These are phyloP conservation scores for Eupsilia transversa DNA, from an alignment of 2,888 invertebrate genomes.

Conservation along the genomic window DNA sequence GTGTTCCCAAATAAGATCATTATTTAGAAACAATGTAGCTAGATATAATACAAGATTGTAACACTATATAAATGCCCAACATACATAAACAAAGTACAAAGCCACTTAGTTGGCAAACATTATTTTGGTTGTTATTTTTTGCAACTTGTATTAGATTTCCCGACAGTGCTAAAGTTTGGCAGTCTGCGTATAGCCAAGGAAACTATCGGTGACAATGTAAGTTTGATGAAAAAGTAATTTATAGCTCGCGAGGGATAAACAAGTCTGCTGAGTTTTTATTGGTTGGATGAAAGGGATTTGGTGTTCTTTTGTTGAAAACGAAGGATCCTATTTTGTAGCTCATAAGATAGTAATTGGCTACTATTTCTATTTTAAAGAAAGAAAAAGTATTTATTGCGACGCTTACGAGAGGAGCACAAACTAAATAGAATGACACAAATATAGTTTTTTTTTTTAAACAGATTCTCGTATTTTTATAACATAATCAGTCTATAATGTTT, in stretches of 20 bases:
- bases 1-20: too few species aligned
- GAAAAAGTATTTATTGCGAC: not conserved
- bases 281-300: slow-evolving; percentile 12
- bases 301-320: slow-evolving; percentile 5
- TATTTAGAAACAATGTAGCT: too few species aligned
- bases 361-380: not conserved
- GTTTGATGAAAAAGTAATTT: slow-evolving; percentile 50
- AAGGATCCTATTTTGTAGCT: slow-evolving; percentile 1
- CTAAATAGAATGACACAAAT: not conserved
- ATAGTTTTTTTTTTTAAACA: too few species aligned
- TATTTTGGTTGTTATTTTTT: slow-evolving; percentile 31
- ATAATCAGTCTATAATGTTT: not conserved
- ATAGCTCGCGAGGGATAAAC: slow-evolving; percentile 36
- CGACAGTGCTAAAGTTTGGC: slow-evolving; percentile 8
- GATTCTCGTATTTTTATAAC: not conserved
- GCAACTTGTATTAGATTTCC: slow-evolving; percentile 31
- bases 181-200: not conserved
- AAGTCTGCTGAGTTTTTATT: slow-evolving; percentile 24
- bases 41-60: too few species aligned
- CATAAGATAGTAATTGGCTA: not conserved
- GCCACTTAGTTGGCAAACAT: slow-evolving; percentile 11
- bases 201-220: slow-evolving; percentile 43
- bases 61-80: not conserved
- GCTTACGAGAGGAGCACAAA: not conserved
- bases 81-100: not conserved